phyloP scores from a whole-genome alignment of 2,797 vertebrate genomes.

The Acanthopagrus latus region DNA sequence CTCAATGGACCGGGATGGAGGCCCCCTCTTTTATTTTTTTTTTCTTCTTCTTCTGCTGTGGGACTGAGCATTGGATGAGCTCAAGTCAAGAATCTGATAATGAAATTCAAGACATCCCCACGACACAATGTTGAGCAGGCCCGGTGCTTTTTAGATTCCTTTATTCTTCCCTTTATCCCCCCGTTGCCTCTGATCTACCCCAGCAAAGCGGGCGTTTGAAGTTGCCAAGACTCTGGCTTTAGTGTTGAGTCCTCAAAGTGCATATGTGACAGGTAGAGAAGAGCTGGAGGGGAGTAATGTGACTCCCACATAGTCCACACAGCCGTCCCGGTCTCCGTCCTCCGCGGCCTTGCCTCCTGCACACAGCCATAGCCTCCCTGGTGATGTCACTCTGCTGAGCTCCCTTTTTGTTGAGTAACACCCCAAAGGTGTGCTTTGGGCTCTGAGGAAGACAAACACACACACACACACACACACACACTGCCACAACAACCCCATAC shows the following conservation, averaged over 20 bases:
- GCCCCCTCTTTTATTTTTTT: neutral
- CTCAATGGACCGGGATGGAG: constrained; percentile 55
- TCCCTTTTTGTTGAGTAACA: constrained; percentile 69
- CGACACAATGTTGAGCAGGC: constrained; percentile 48
- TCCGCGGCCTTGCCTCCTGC: constrained; percentile 45
- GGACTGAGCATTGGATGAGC: constrained; percentile 47
- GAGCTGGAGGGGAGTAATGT: constrained; percentile 74
- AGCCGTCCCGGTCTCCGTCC: constrained; percentile 50
- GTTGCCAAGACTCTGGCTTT: constrained; percentile 73
- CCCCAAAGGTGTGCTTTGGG: constrained; percentile 70
- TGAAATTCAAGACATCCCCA: constrained; percentile 61
- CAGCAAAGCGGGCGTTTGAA: constrained; percentile 75
- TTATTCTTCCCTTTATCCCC: constrained; percentile 65
- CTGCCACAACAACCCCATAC: constrained; percentile 28
- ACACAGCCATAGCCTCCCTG: constrained; percentile 31
- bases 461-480: constrained; percentile 26
- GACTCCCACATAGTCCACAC: constrained; percentile 71
- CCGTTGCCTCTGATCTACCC: constrained; percentile 69
- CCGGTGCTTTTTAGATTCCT: constrained; percentile 56
- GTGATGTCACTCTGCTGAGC: constrained; percentile 69
- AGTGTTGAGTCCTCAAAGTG: constrained; percentile 76
- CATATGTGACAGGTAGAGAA: constrained; percentile 77
- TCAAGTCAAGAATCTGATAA: constrained; percentile 55
- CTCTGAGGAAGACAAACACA: constrained; percentile 40
- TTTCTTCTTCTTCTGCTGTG: constrained; percentile 13